Base-by-base conservation (phyloP, 2,888 invertebrate species). In the Eulithis prunata region DNA sequence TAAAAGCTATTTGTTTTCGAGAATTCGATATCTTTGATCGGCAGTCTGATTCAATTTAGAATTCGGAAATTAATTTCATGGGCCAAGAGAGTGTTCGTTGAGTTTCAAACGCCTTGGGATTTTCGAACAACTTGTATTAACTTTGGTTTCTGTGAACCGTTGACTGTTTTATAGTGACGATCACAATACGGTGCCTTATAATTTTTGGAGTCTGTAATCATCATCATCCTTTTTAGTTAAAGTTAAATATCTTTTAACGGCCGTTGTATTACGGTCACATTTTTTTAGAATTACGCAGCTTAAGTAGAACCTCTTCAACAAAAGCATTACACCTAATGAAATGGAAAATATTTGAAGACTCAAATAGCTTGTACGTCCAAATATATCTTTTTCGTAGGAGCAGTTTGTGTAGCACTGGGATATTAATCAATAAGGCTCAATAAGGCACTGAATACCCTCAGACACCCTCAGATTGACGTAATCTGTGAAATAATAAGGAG, bases 261-360 rank as follows among this genome's bases (percentile, higher is more conserved):
- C 36, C 13, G 32, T 11, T 32, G 32, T 47, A 36, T 57, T 28
- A 47, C 28, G 56, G 28, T 56, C n/a, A n/a, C 21, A 1, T 21
- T 12, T 14, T 47, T 32, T 47, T 12, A 10, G n/a, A 53, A 54
- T 8, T 5, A 41, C 10, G 8, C 8, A 28, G 12, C 12, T 45
- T 60, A 57, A 65, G 60, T 52, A 56, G 65, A 53, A 61, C 14
- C 56, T 54, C 60, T 66, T 57, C 53, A 61, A 57, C 59, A 60
- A 65, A 66, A 61, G 61, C 61, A 38, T 57, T 66, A 61, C 54
- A 66, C 60, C 57, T 66, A 72, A 68, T 61, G 68, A 73, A 74
- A 75, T 71, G 72, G 72, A 78, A 82, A 79, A 79, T 77, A 41
- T 41, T 41, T 41, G 0, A 41, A 41, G 8, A 41, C 41, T 3